A percentile compares a stretch with the other conserved stretches of the same genome.
These are phyloP conservation scores for Diadegma fenestrale DNA, from an alignment of 2,888 invertebrate genomes.

Conservation along the genomic window DNA sequence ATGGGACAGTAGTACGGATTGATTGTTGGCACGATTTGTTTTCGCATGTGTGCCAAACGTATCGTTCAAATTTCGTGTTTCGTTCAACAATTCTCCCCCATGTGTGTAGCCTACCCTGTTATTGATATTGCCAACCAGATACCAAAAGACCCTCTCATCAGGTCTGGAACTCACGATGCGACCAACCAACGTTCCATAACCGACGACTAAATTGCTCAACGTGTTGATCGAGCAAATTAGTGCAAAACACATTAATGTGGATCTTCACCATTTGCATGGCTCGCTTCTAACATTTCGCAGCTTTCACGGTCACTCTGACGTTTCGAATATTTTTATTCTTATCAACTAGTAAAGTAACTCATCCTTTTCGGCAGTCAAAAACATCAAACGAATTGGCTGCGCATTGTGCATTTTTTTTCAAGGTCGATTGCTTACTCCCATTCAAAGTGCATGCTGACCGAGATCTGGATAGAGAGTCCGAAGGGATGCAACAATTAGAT, in stretches of 20 bases:
- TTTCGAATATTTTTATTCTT: not conserved
- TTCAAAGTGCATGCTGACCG: not conserved
- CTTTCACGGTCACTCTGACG: not conserved
- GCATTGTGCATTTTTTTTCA: not conserved
- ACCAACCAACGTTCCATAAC: slow-evolving; percentile 27
- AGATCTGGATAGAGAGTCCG: not conserved
- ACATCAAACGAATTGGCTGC: not conserved
- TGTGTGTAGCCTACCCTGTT: slow-evolving; percentile 2
- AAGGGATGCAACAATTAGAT: not conserved
- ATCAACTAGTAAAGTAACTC: too few species aligned
- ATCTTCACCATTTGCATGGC: not conserved
- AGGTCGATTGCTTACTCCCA: not conserved
- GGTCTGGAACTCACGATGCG: not conserved
- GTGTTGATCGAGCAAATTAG: slow-evolving; percentile 1
- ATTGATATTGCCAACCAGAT: slow-evolving; percentile 23
- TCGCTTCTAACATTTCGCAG: not conserved
- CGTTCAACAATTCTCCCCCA: slow-evolving; percentile 20
- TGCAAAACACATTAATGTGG: not conserved
- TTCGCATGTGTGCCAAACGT: slow-evolving; percentile 25
- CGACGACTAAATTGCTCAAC: slow-evolving; percentile 10
- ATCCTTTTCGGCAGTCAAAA: not conserved
- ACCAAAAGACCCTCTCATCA: slow-evolving; percentile 12
- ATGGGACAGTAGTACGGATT: slow-evolving; percentile 34
- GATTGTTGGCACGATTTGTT: slow-evolving; percentile 45
- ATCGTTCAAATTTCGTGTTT: slow-evolving; percentile 27